Evolutionary conservation across 2,797 vertebrate genomes (phyloP), one percentile per base, ranked within the genome.

Genomic region (Sternarchorhynchus goeldii): DNA sequence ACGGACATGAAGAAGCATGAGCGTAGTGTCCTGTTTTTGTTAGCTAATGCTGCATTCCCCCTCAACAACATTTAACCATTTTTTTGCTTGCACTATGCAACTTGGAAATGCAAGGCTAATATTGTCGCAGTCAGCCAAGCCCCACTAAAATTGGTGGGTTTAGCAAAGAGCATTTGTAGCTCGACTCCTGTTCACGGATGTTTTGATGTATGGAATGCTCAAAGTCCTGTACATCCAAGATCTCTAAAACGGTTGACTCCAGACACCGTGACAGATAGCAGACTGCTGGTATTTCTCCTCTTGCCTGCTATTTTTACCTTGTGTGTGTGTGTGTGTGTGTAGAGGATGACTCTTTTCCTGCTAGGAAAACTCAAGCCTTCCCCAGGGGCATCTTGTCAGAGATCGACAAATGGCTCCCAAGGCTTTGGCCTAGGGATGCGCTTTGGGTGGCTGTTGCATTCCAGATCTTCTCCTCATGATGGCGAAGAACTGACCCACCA

Each of bases 201-300:
- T 29, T 12, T 14, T 6, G 57, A 75, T 50, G 88, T 69, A 82
- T 76, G 36, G 76, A 79, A 85, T 87, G 76, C 86, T 20, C 78
- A 80, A 67, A 74, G 81, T 58, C 75, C 83, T 87, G n/a, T 89
- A 85, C 88, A 83, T 81, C 60, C 81, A 76, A 81, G 81, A 85
- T 82, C 65, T 82, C 55, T 66, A 50, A 17, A 57, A 39, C 14
- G 2, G 17, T 63, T 10, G 3, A 21, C 45, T 63, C 57, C 57
- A 62, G 67, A 62, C 58, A 29, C 29, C 85, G 73, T 85, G 83
- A 85, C 81, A 77, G 57, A 50, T 50, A 77, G 74, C 77, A 85
- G 83, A 83, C 32, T 58, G 7, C 55, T 72, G 62, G n/a, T 81
- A 57, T 78, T 85, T 81, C 63, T 84, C 74, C 50, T 45, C 55